Evolutionary conservation across 2,113 vertebrate genomes (phyloP).

Genomic region (Cheilinus undulatus): DNA sequence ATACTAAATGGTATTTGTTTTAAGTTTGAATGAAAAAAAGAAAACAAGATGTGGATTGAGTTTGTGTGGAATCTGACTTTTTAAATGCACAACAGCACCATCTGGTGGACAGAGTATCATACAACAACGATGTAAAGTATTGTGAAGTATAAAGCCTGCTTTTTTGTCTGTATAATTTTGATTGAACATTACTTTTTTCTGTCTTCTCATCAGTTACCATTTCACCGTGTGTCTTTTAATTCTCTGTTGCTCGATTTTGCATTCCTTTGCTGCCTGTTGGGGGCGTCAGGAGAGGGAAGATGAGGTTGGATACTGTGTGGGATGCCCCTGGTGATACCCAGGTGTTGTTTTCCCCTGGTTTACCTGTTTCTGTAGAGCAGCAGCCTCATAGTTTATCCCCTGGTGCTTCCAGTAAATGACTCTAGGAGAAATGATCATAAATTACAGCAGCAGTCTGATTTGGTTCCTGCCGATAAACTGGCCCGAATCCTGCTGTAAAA

Average conservation of each 20-base stretch:
- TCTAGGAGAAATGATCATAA: slow-evolving; percentile 18
- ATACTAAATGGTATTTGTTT: too few species aligned
- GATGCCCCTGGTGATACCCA: slow-evolving; percentile 78
- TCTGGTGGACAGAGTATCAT: slow-evolving; percentile 53
- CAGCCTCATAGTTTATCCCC: slow-evolving; percentile 41
- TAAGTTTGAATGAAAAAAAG: not conserved
- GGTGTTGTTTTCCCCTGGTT: slow-evolving; percentile 67
- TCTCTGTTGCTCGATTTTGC: slow-evolving; percentile 22
- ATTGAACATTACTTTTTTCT: slow-evolving; percentile 10
- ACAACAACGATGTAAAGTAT: not conserved
- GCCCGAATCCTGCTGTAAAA: slow-evolving; percentile 14
- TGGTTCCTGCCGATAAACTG: slow-evolving; percentile 11
- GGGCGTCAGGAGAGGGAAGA: slow-evolving; percentile 66
- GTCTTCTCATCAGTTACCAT: slow-evolving; percentile 33
- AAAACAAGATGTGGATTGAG: not conserved
- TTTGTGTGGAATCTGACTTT: not conserved
- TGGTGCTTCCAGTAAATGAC: slow-evolving; percentile 27
- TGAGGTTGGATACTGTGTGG: slow-evolving; percentile 74
- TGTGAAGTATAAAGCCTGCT: not conserved
- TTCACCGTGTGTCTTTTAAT: slow-evolving; percentile 38
- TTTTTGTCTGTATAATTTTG: not conserved
- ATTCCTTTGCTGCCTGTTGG: slow-evolving; percentile 25
- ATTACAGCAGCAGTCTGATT: slow-evolving; percentile 29
- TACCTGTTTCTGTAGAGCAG: slow-evolving; percentile 48
- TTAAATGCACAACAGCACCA: slow-evolving; percentile 55